Evolutionary conservation across 2,113 vertebrate species (phyloP).

Genomic region (Nettapus auritus): DNA sequence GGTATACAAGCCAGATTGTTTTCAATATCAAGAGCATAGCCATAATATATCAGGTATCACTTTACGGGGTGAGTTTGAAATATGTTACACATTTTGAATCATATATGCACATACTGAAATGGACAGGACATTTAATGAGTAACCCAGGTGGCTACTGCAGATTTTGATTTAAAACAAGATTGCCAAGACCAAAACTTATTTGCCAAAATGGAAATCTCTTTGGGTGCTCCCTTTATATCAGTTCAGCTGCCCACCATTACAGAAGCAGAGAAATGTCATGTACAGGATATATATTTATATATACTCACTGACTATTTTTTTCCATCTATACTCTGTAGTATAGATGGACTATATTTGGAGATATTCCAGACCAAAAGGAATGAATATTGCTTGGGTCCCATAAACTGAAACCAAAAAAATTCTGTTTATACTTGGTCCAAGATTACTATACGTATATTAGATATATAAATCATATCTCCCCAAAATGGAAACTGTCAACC

Average conservation of each 20-base stretch:
- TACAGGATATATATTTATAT: background rate
- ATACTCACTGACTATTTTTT: background rate
- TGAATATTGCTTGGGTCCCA: conserved; percentile 9
- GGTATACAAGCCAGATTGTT: conserved; percentile 9
- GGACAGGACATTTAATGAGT: conserved; percentile 7
- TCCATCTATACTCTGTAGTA: background rate
- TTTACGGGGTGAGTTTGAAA: background rate
- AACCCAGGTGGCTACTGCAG: conserved; percentile 39
- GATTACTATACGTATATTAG: background rate
- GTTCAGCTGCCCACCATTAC: background rate
- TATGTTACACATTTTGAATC: background rate
- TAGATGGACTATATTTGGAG: conserved; percentile 26
- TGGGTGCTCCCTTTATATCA: background rate
- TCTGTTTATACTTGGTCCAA: background rate
- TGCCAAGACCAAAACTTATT: conserved; percentile 1
- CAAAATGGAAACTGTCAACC: background rate
- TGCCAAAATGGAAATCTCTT: conserved; percentile 23
- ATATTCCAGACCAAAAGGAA: conserved; percentile 30
- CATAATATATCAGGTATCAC: conserved; percentile 32
- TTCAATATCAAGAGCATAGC: conserved; percentile 4
- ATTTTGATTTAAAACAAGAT: background rate
- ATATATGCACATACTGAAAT: background rate
- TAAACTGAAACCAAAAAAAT: background rate
- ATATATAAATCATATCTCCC: background rate
- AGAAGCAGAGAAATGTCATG: background rate